Percentiles rank a stretch among this genome's conserved stretches.
Evolutionary conservation across 2,888 invertebrate species (phyloP).

Genomic region (Rotaria socialis): DNA sequence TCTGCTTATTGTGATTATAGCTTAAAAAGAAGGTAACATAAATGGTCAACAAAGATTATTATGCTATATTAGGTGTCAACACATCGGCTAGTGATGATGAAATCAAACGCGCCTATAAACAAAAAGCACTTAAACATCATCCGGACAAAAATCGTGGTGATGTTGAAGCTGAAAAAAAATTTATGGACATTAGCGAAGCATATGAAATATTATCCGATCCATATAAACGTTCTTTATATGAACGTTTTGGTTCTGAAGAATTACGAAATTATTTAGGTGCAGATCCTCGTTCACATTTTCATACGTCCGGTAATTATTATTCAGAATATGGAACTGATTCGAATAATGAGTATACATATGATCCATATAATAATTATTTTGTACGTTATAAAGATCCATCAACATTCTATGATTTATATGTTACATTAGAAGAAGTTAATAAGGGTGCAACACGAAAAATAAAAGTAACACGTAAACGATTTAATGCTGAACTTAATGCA

Average conservation of each 20-base stretch:
- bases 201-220: constrained; percentile 33
- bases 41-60: constrained; percentile 35
- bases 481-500: constrained; percentile 66
- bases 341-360: constrained; percentile 17
- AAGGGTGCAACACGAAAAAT: constrained; percentile 93
- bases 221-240: constrained; percentile 16
- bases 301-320: not conserved
- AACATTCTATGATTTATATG: constrained; percentile 73
- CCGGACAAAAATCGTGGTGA: constrained; percentile 35
- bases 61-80: not conserved
- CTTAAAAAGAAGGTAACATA: not conserved
- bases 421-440: constrained; percentile 84
- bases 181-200: constrained; percentile 20
- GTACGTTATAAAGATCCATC: constrained; percentile 52
- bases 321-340: no score
- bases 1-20: not conserved
- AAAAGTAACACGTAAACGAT: constrained; percentile 78
- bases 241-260: not conserved
- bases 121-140: constrained; percentile 22
- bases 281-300: constrained; percentile 8
- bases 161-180: not conserved
- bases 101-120: constrained; percentile 37
- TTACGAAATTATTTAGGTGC: not conserved
- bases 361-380: not conserved
- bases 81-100: constrained; percentile 22